Evolutionary conservation across 2,113 vertebrate genomes (phyloP), one percentile per base, ranked within the genome.

Genomic region (Nansenia antarctica): DNA sequence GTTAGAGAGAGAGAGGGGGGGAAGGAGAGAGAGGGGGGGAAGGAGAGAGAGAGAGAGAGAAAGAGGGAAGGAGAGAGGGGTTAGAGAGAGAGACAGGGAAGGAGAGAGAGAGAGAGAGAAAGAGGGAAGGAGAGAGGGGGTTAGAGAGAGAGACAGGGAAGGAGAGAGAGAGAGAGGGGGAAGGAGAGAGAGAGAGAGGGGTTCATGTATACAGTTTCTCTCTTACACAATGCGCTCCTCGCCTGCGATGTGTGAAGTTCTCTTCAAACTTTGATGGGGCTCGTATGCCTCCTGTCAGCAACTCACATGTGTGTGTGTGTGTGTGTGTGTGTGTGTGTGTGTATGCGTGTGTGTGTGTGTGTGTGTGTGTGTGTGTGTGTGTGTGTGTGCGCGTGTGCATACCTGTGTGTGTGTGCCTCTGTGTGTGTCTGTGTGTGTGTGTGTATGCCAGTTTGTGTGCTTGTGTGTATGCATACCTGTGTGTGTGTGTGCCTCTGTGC

Each of bases 221-320:
- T 39, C 2, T 9, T 39, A 39, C 11, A 39, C n/a, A 42, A 9
- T 42, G 12, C 11, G 15, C 37, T 42, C 11, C 37, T 3, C 12
- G 0, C 2, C 5, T 42, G 11, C 37, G 8, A 61, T 84, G 86
- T 72, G 77, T 91, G 85, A 77, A 74, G 77, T 85, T 89, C 87
- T 85, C 76, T 20, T 89, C 75, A 81, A 85, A 90, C 62, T 85
- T 86, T 89, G 62, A 90, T 85, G 35, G 60, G 79, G 72, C 67
- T 82, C 67, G 75, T 35, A 59, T 64, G 74, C 69, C 66, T 42
- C 2, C 37, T 14, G n/a, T n/a, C n/a, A n/a, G n/a, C n/a, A 8
- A 37, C 14, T 8, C 35, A 37, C 35, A 3, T 37, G 14, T 37
- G 9, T 12, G 3, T 47, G 45, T 20, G 45, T n/a, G 12, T 20